A percentile compares a stretch with the other conserved stretches of the same genome.
Evolutionary conservation across 2,888 invertebrate genomes (phyloP).

Genomic region (Archips xylosteana): DNA sequence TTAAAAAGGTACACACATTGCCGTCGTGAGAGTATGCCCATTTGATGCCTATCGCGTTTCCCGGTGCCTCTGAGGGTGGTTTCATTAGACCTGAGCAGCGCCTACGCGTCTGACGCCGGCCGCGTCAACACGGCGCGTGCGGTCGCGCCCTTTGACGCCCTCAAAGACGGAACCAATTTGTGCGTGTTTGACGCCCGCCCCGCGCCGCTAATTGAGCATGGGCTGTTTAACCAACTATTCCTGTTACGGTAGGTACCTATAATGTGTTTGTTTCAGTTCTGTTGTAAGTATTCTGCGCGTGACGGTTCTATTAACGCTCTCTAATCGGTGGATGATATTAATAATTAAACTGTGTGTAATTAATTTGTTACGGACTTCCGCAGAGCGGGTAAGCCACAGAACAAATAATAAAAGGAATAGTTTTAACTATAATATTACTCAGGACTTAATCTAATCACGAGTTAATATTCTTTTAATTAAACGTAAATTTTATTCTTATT

Average conservation of each 20-base stretch:
- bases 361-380: too few species aligned
- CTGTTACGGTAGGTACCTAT: neutral
- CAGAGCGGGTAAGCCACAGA: too few species aligned
- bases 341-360: neutral
- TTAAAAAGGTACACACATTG: too few species aligned
- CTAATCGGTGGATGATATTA: conserved; percentile 1
- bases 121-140: neutral
- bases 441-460: too few species aligned
- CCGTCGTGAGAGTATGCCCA: too few species aligned
- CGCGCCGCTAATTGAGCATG: neutral
- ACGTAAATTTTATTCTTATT: too few species aligned
- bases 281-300: conserved; percentile 9
- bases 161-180: conserved; percentile 8
- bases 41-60: too few species aligned
- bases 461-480: too few species aligned
- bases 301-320: conserved; percentile 1
- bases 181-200: neutral
- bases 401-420: neutral
- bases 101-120: too few species aligned
- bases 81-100: too few species aligned
- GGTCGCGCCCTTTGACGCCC: neutral
- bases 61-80: too few species aligned
- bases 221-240: neutral
- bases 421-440: too few species aligned
- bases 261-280: neutral